These are phyloP conservation scores for Dryobotodes eremita DNA, from an alignment of 2,888 invertebrate species.

Conservation along the genomic window DNA sequence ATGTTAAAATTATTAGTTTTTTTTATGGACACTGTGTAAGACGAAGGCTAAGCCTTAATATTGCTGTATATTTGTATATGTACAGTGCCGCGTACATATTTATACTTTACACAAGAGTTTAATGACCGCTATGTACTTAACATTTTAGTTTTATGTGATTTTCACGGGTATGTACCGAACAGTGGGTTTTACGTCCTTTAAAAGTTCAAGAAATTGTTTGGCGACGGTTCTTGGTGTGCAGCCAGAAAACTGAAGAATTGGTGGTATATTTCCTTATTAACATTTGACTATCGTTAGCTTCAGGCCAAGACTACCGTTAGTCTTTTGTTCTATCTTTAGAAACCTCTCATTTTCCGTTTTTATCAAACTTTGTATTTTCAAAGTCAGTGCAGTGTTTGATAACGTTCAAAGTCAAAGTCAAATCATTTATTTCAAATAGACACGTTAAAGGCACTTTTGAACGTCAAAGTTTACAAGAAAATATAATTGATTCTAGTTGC, in stretches of 20 bases:
- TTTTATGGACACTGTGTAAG: slow-evolving; percentile 40
- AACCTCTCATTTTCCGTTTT: background rate
- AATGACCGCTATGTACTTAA: slow-evolving; percentile 41
- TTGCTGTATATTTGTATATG: slow-evolving; percentile 8
- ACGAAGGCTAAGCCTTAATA: slow-evolving; percentile 32
- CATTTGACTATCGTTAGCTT: background rate
- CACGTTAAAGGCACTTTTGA: too few species aligned
- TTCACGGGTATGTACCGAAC: slow-evolving; percentile 24
- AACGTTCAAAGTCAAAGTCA: too few species aligned
- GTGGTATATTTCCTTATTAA: background rate
- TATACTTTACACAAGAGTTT: slow-evolving; percentile 43
- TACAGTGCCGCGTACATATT: slow-evolving; percentile 21
- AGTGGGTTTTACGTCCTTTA: slow-evolving; percentile 14
- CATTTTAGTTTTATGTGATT: slow-evolving; percentile 38
- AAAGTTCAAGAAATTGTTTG: slow-evolving; percentile 25
- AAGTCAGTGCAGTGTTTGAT: background rate
- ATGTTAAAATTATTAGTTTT: slow-evolving; percentile 45
- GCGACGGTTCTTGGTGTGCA: slow-evolving; percentile 18
- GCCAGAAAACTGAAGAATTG: slow-evolving; percentile 15
- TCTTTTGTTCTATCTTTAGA: background rate
- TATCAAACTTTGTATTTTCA: background rate
- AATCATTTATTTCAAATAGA: too few species aligned
- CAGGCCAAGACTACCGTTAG: background rate
- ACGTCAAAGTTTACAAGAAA: too few species aligned
- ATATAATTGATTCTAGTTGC: too few species aligned